phyloP scores from a whole-genome alignment of 2,888 invertebrate genomes.

The Aethes cnicana region DNA sequence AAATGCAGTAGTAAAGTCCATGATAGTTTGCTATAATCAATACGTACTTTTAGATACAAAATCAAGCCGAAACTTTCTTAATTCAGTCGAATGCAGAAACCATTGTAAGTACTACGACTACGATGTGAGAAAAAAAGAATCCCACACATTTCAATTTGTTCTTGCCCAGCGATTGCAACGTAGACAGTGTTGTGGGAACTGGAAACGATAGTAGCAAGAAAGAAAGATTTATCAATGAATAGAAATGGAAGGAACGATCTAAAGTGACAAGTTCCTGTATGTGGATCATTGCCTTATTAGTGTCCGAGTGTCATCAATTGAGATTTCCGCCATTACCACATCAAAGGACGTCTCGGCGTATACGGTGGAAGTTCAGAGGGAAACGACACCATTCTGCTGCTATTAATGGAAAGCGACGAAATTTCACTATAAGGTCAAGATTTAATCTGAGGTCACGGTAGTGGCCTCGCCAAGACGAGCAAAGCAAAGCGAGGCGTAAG shows the following conservation, averaged over 20 bases:
- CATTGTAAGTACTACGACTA: neutral
- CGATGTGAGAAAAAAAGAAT: neutral
- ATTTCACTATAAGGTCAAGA: neutral
- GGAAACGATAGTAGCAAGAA: neutral
- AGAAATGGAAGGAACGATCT: slow-evolving; percentile 40
- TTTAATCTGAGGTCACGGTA: too few species aligned
- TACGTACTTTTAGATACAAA: too few species aligned
- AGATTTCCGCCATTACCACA: slow-evolving; percentile 64
- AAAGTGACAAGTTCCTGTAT: slow-evolving; percentile 64
- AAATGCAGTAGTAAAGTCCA: too few species aligned
- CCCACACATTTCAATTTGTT: too few species aligned
- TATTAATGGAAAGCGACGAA: neutral
- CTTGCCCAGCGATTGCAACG: too few species aligned
- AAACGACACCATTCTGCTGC: neutral
- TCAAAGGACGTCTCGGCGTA: slow-evolving; percentile 35
- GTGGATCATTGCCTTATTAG: slow-evolving; percentile 61
- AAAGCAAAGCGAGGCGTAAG: too few species aligned
- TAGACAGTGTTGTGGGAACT: neutral
- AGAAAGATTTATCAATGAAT: slow-evolving; percentile 8
- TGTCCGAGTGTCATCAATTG: slow-evolving; percentile 62
- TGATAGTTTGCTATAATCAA: too few species aligned
- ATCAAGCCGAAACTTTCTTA: too few species aligned
- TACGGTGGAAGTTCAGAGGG: neutral
- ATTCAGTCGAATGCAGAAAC: too few species aligned
- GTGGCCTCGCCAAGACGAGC: too few species aligned